Percentiles rank a stretch among this genome's conserved stretches.
These are phyloP conservation scores for Pterocles gutturalis DNA, from an alignment of 2,113 vertebrate genomes.

Conservation along the genomic window DNA sequence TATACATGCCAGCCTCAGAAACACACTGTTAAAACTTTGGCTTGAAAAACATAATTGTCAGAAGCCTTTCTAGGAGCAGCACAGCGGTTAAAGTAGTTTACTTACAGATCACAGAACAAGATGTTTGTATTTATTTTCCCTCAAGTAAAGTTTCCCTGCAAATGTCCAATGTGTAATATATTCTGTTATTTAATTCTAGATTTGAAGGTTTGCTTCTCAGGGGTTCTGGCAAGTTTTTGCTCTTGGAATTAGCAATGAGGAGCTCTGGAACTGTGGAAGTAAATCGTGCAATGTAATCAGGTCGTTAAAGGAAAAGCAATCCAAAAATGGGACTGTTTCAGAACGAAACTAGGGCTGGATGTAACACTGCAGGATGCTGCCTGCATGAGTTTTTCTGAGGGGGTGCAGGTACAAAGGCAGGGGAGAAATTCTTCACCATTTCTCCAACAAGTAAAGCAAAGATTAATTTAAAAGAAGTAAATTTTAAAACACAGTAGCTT, in stretches of 20 bases:
- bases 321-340: slow-evolving; percentile 29
- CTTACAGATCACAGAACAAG: slow-evolving; percentile 51
- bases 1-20: slow-evolving; percentile 47
- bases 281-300: slow-evolving; percentile 15
- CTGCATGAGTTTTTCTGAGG: slow-evolving; percentile 4
- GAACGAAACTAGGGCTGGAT: neutral
- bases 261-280: slow-evolving; percentile 48
- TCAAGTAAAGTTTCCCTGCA: slow-evolving; percentile 61
- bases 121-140: slow-evolving; percentile 56
- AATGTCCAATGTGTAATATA: slow-evolving; percentile 59
- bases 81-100: slow-evolving; percentile 38
- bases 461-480: slow-evolving; percentile 23
- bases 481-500: slow-evolving; percentile 37
- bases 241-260: slow-evolving; percentile 70
- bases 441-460: neutral
- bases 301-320: slow-evolving; percentile 28
- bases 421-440: neutral
- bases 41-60: slow-evolving; percentile 56
- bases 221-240: slow-evolving; percentile 60
- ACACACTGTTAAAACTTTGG: slow-evolving; percentile 49
- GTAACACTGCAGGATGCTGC: neutral
- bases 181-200: slow-evolving; percentile 63
- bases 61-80: slow-evolving; percentile 67
- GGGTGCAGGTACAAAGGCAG: neutral
- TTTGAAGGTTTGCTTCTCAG: slow-evolving; percentile 62